Base-by-base conservation (phyloP, 2,888 invertebrate genomes). In the Chrysomela aeneicollis region DNA sequence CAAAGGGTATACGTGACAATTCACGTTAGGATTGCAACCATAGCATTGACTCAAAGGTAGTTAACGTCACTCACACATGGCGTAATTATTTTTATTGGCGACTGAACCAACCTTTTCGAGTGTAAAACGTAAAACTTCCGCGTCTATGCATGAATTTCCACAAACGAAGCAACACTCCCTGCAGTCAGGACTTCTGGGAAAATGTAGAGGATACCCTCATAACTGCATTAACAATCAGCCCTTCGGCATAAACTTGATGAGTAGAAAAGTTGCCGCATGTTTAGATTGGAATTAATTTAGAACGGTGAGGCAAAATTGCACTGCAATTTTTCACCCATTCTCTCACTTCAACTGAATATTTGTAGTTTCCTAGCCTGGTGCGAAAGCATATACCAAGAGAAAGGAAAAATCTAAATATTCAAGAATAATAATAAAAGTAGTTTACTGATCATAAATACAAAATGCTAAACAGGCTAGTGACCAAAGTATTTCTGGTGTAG, bases 151-250 rank as follows among this genome's bases (percentile, higher is more conserved):
- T 60, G 59, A 26, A 6, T 26, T 47, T 59, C 54, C 51, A 52
- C 58, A 52, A 66, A 66, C 46, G 55, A 26, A 63, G 66, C 67
- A 68, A 70, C 66, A 70, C 70, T 67, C 71, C 72, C 67, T n/a
- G n/a, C n/a, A 62, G 64, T 51, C 63, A 61, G 69, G 66, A 68
- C 63, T 67, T 71, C 69, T 71, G 64, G 64, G 64, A 66, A 42
- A 71, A 64, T 66, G 66, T 69, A 71, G 69, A 59, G 67, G 70
- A 70, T 71, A 71, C 70, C 70, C 62, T 68, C 64, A 71, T 72
- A 71, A 70, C 67, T 67, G 61, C 66, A 59, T 68, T 71, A 70
- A 69, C 70, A 70, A 69, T 67, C 67, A 67, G 35, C 61, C 64
- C 63, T 63, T 65, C 55, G 64, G 61, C 61, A 62, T 64, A 35